These are phyloP conservation scores for Cephus pygmeus DNA, from an alignment of 2,888 invertebrate genomes.

Conservation along the genomic window DNA sequence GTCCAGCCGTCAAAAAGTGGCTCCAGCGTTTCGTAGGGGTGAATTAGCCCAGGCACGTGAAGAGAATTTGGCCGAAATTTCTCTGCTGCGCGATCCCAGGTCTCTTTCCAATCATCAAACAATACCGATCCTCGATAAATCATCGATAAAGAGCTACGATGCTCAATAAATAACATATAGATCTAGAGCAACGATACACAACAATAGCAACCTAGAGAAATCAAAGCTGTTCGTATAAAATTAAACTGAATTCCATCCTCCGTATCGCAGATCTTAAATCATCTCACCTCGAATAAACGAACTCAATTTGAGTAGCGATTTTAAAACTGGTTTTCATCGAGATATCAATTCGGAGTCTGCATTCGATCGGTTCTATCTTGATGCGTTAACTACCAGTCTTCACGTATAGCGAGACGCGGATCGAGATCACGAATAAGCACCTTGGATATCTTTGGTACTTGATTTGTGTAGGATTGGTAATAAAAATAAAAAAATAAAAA, in stretches of 20 bases:
- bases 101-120: background rate
- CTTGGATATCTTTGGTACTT: background rate
- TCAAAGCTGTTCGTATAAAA: background rate
- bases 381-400: background rate
- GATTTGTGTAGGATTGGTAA: background rate
- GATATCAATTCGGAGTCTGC: background rate
- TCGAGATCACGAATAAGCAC: background rate
- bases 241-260: background rate
- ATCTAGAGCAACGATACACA: background rate
- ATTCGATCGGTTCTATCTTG: background rate
- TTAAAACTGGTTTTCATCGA: background rate
- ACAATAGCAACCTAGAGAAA: background rate
- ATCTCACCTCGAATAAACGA: background rate
- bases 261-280: background rate
- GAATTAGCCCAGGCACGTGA: conserved; percentile 33
- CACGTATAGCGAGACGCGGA: background rate
- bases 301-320: background rate
- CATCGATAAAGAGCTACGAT: background rate
- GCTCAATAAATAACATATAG: background rate
- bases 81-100: background rate
- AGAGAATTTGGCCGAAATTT: conserved; percentile 28
- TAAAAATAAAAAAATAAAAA: background rate
- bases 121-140: background rate
- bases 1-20: conserved; percentile 29
- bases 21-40: background rate